Conservation (phyloP, 2,113 vertebrate genomes). For the Orcinus orca region DNA sequence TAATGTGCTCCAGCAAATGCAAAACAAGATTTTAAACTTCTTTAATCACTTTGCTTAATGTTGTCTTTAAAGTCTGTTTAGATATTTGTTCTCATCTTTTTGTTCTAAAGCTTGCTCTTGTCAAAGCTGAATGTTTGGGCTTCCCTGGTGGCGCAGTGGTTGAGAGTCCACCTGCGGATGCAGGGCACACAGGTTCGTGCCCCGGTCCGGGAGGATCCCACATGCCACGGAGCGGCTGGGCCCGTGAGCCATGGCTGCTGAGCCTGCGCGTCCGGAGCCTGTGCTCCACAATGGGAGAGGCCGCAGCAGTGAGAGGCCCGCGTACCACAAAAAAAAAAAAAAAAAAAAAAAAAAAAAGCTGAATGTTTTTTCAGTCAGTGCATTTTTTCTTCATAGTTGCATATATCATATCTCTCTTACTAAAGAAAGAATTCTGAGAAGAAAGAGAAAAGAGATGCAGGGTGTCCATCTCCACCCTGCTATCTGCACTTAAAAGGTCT, state of each 20-base stretch:
- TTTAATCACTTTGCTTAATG: neutral
- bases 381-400: neutral
- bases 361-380: neutral
- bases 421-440: neutral
- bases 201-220: too few relatives aligned
- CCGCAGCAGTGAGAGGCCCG: too few relatives aligned
- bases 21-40: neutral
- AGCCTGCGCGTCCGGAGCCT: too few relatives aligned
- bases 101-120: neutral
- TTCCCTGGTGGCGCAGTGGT: too few relatives aligned
- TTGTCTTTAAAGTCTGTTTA: neutral
- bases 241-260: too few relatives aligned
- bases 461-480: neutral
- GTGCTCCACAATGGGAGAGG: too few relatives aligned
- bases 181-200: too few relatives aligned
- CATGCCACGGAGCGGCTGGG: too few relatives aligned
- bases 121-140: neutral
- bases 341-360: neutral
- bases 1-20: neutral
- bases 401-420: neutral
- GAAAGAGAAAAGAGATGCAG: neutral
- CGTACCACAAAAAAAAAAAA: too few relatives aligned
- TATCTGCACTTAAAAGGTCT: neutral
- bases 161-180: too few relatives aligned
- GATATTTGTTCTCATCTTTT: neutral